Base-by-base conservation (phyloP, 2,797 vertebrate genomes). In the Rhyacichthys aspro region DNA sequence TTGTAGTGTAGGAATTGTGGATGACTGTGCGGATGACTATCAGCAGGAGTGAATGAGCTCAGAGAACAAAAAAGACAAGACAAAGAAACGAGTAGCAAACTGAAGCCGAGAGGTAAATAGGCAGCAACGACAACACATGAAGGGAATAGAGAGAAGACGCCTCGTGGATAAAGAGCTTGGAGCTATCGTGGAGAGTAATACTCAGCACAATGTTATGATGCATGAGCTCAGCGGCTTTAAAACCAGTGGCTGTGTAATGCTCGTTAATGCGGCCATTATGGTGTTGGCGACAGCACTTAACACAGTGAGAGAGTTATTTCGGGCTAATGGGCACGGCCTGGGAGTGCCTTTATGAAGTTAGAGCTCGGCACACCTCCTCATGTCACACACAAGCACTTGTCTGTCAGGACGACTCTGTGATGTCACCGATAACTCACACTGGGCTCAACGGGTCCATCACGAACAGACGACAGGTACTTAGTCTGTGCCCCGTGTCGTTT, bases 201-300 rank as follows among this genome's bases (percentile, higher is more conserved):
- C 59, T 61, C 63, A 81, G 74, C 72, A 68, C 71, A 69, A 52
- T 78, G 78, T 81, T 86, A 75, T 89, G 87, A 89, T 89, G 78
- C 87, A 86, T 69, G 76, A 81, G 74, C 78, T 69, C 72, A 63
- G 66, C 63, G 74, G 75, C 82, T 87, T 77, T 81, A 86, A 90
- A 89, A 88, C 86, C 76, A 90, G 86, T 84, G 87, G 75, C 85
- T 88, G 79, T 85, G 83, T 91, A 90, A 90, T 89, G 84, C 80
- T 85, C 71, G 68, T 90, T 90, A 91, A 91, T 90, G 82, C 86
- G 63, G 63, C 74, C 85, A 86, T 90, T 90, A 89, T 68, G 72
- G 81, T 72, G 67, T 76, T 67, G 65, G 65, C 76, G 66, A 77
- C 59, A 48, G 76, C 47, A 83, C 79, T 70, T 74, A 79, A 58